Conservation (phyloP, 2,797 vertebrate species). For the Tokudaia muenninki region DNA sequence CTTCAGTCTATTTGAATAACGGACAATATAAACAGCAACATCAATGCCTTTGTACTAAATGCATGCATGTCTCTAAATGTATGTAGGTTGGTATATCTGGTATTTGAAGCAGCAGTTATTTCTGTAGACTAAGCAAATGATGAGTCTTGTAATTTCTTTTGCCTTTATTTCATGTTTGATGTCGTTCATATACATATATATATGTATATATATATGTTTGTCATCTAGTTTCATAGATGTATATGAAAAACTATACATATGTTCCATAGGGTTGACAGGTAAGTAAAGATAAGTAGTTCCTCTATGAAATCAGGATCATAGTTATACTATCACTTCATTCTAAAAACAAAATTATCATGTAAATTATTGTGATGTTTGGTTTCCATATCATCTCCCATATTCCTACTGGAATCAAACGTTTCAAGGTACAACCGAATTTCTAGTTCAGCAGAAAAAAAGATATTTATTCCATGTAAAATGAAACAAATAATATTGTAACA, state of each 20-base stretch:
- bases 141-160: not conserved
- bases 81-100: not conserved
- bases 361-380: not conserved
- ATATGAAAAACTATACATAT: not conserved
- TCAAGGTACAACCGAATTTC: slow-evolving; percentile 5
- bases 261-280: not conserved
- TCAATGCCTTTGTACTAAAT: not conserved
- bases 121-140: slow-evolving; percentile 14
- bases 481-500: slow-evolving; percentile 11
- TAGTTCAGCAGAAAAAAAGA: not conserved
- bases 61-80: not conserved
- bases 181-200: not conserved
- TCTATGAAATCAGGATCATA: not conserved
- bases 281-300: not conserved
- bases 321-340: not conserved
- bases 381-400: not conserved
- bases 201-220: not conserved
- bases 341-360: slow-evolving; percentile 9
- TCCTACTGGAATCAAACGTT: not conserved
- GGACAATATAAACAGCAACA: not conserved
- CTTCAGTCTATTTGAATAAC: slow-evolving; percentile 27
- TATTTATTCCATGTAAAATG: not conserved
- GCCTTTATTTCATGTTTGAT: slow-evolving; percentile 7
- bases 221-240: not conserved
- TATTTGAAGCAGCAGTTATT: slow-evolving; percentile 51